These are phyloP conservation scores for Nyctibius grandis DNA, from an alignment of 2,797 vertebrate species.

Conservation along the genomic window DNA sequence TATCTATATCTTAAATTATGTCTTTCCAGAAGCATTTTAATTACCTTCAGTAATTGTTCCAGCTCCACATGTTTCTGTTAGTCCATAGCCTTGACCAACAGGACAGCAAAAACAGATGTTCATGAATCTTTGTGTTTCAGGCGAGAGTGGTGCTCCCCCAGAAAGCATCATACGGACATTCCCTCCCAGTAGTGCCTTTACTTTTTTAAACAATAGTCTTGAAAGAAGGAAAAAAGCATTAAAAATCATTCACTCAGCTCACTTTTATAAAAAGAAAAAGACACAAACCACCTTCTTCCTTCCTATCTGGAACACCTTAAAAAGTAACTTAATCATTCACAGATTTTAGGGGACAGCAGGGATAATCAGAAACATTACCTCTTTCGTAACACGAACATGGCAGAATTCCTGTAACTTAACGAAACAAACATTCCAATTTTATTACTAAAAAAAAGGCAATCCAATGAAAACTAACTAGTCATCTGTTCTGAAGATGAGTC, in stretches of 20 bases:
- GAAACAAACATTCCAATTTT: background rate
- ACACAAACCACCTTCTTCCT: background rate
- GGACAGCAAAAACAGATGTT: conserved; percentile 98
- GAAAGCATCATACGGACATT: conserved; percentile 95
- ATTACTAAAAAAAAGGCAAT: background rate
- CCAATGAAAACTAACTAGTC: background rate
- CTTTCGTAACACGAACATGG: background rate
- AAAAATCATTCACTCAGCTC: background rate
- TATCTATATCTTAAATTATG: background rate
- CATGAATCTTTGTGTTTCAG: conserved; percentile 95
- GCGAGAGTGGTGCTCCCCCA: conserved; percentile 92
- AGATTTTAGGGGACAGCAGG: background rate
- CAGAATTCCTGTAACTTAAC: background rate
- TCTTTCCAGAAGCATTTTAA: background rate
- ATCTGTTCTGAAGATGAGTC: background rate
- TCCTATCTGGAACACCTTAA: background rate
- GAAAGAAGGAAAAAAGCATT: background rate
- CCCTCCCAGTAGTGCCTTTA: conserved; percentile 90
- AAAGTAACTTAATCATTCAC: background rate
- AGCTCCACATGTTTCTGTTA: conserved; percentile 96
- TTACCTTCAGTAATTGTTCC: conserved; percentile 95
- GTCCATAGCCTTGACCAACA: conserved; percentile 94
- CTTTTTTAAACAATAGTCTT: conserved; percentile 91
- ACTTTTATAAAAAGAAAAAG: background rate
- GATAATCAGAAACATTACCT: background rate